These are phyloP conservation scores for Lateolabrax maculatus DNA, from an alignment of 2,797 vertebrate genomes.

Conservation along the genomic window DNA sequence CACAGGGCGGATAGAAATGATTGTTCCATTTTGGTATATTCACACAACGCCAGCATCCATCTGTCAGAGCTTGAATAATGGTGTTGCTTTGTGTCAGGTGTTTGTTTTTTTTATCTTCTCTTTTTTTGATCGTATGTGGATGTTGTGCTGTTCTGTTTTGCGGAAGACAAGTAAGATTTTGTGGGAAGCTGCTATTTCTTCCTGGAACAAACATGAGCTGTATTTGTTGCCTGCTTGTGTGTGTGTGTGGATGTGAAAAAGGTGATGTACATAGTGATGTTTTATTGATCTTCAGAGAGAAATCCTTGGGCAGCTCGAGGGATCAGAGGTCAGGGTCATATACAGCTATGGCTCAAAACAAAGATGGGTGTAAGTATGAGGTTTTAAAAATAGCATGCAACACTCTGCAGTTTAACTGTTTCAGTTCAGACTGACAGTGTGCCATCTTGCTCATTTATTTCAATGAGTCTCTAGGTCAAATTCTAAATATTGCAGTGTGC, in stretches of 20 bases:
- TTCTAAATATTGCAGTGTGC: no score
- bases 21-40: conserved; percentile 35
- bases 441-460: neutral
- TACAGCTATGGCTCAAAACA: neutral
- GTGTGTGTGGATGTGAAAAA: neutral
- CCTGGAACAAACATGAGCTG: neutral
- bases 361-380: no score
- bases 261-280: conserved; percentile 9
- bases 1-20: conserved; percentile 51
- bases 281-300: conserved; percentile 45
- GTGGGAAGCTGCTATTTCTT: neutral
- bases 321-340: conserved; percentile 26
- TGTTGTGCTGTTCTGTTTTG: conserved; percentile 4
- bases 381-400: neutral
- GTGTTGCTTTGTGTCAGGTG: conserved; percentile 13
- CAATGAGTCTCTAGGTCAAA: no score
- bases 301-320: neutral
- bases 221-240: neutral
- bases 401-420: neutral
- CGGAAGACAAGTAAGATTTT: neutral
- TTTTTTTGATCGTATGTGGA: conserved; percentile 2
- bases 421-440: neutral
- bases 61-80: conserved; percentile 24
- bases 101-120: neutral
- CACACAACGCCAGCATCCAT: conserved; percentile 28